Conservation (phyloP, 2,888 invertebrate genomes). For the Troides oblongomaculatus region DNA sequence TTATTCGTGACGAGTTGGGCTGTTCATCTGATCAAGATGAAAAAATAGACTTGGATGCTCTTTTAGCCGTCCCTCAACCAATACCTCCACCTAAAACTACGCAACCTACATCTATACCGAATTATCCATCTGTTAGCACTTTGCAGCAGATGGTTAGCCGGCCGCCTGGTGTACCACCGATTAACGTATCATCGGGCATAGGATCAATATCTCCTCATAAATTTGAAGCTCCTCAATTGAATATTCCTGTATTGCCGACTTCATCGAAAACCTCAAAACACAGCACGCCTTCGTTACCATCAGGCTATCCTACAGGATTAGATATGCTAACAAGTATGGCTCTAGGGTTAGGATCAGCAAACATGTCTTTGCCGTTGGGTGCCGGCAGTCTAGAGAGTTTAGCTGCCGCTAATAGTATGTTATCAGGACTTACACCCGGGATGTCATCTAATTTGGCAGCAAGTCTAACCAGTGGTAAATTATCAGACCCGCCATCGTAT, state of each 20-base stretch:
- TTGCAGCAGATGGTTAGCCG: slow-evolving; percentile 76
- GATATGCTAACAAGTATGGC: slow-evolving; percentile 79
- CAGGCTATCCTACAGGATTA: slow-evolving; percentile 71
- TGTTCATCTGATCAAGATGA: slow-evolving; percentile 84
- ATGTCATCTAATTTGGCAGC: slow-evolving; percentile 68
- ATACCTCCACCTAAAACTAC: slow-evolving; percentile 70
- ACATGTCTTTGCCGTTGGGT: slow-evolving; percentile 67
- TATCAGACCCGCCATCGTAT: slow-evolving; percentile 73
- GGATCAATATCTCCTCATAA: slow-evolving; percentile 77
- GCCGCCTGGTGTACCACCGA: slow-evolving; percentile 74
- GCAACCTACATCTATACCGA: slow-evolving; percentile 62
- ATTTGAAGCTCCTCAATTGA: slow-evolving; percentile 77
- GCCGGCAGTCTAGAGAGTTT: slow-evolving; percentile 69
- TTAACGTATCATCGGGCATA: slow-evolving; percentile 70
- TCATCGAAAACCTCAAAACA: slow-evolving; percentile 81
- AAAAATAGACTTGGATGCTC: slow-evolving; percentile 81
- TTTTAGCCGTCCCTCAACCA: slow-evolving; percentile 80
- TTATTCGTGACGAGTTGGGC: slow-evolving; percentile 86
- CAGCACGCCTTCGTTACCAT: slow-evolving; percentile 73
- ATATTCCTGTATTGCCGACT: slow-evolving; percentile 81
- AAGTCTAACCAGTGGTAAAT: slow-evolving; percentile 64
- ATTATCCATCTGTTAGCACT: slow-evolving; percentile 74
- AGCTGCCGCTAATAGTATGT: slow-evolving; percentile 75
- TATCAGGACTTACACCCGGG: slow-evolving; percentile 65
- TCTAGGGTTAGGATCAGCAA: slow-evolving; percentile 66